Evolutionary conservation across 2,888 invertebrate species (phyloP), one percentile per base, ranked within the genome.

Genomic region (Nemurella pictetii): DNA sequence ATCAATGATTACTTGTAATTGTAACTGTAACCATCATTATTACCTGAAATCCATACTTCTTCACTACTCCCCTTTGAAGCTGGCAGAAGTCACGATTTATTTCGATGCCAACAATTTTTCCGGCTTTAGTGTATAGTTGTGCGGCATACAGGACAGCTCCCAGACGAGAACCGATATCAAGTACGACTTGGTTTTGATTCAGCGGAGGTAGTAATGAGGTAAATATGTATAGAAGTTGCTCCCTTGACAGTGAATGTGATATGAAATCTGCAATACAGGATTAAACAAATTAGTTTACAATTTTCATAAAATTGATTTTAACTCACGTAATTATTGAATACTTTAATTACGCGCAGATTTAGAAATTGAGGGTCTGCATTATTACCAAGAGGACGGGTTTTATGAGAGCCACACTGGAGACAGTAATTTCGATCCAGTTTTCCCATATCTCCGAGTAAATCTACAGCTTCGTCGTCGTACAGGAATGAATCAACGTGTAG

Each of bases 151-250:
- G 90, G 83, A 95, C 92, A 85, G 93, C 93, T 81, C 95, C 95
- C 83, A 95, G 90, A 88, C 95, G 91, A 25, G 95, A 95, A 5
- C 95, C 95, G 84, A 95, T 91, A 90, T 95, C 95, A 35, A 95
- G 89, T 15, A 87, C 29, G 82, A 95, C 89, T 84, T 91, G 92
- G 89, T 93, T 93, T 28, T 91, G 92, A 85, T 93, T 90, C 86
- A 94, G 91, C 85, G 91, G 91, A 73, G 94, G 94, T 75, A 95
- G 90, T 74, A 94, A 89, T 26, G 92, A 92, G 87, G 92, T 92
- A 88, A 94, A 95, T 83, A 95, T 92, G 88, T 92, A 94, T 87
- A 92, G 92, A 26, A 94, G 89, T 84, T 92, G 91, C 87, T 91
- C 90, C 86, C 92, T 91, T 55, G 94, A 93, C 89, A 93, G 91